Evolutionary conservation across 2,797 vertebrate species (phyloP), one percentile per base, ranked within the genome.

Genomic region (Xenops minutus): DNA sequence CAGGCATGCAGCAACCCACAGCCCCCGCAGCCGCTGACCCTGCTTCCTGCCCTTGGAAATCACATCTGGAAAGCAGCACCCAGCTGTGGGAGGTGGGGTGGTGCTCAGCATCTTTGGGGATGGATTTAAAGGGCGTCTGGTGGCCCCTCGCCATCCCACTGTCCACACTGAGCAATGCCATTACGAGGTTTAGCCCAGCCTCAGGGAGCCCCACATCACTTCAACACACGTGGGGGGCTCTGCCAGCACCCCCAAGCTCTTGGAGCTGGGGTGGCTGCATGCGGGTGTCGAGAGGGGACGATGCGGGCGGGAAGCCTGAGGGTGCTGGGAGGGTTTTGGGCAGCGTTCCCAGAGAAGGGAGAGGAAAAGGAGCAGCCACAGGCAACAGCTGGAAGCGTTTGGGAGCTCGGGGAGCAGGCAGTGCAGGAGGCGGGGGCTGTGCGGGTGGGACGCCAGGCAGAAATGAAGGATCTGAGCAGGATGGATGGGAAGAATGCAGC

Each of bases 331-430:
- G 58, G 88, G 58, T 62, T 79, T 55, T 21, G 16, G 77, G 64
- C 54, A 58, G 39, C 16, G 2, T 39, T 58, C 77, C 86, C 64
- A 17, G 77, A 12, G 9, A 26, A 37, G 56, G 85, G 74, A 81
- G 64, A 69, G 72, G 24, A 71, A 46, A 54, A 9, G 37, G 23
- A 71, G 74, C 64, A 61, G 88, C 46, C 56, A 10, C 68, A 55
- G 52, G 69, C 88, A 75, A 79, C 92, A 92, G 79, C 95, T 96
- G 95, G 86, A 95, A 95, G 86, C 19, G 36, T 78, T 88, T 52
- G 71, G 67, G 62, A 67, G 73, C 46, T 69, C 24, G 0, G 78
- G 88, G 66, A 89, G 71, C 85, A 22, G 85, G 88, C 88, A 44
- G 2, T 26, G 79, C 79, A 46, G 89, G 84, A 74, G 94, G 94